Evolutionary conservation across 2,888 invertebrate genomes (phyloP).

Genomic region (Dynastes grantii): DNA sequence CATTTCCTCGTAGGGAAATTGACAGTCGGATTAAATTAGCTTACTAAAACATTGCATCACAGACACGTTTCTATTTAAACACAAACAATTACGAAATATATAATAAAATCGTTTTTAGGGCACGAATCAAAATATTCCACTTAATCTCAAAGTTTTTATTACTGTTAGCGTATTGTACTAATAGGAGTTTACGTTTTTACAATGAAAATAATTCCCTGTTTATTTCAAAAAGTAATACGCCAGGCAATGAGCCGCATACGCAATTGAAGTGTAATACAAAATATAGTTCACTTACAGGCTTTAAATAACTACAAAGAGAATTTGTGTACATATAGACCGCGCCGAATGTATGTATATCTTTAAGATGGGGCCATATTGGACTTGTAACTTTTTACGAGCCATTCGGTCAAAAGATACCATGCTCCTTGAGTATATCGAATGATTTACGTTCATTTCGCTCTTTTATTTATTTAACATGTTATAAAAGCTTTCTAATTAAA

Average conservation of each 20-base stretch:
- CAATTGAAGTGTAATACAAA: slow-evolving; percentile 13
- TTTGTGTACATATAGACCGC: not conserved
- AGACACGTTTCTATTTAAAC: too few species aligned
- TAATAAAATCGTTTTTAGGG: too few species aligned
- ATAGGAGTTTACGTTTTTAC: not conserved
- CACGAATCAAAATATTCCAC: too few species aligned
- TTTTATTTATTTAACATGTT: slow-evolving; percentile 4
- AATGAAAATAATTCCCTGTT: not conserved
- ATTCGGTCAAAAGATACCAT: slow-evolving; percentile 12
- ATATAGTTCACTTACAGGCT: slow-evolving; percentile 7
- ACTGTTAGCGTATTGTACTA: not conserved
- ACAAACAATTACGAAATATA: too few species aligned
- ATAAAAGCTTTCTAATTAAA: slow-evolving; percentile 8
- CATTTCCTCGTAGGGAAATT: too few species aligned
- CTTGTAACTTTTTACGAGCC: slow-evolving; percentile 42
- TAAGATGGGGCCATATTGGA: slow-evolving; percentile 42
- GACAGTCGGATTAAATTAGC: too few species aligned
- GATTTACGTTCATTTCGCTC: slow-evolving; percentile 24
- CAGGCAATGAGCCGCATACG: slow-evolving; percentile 3
- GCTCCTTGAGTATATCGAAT: slow-evolving; percentile 28
- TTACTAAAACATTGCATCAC: too few species aligned
- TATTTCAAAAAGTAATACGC: slow-evolving; percentile 12
- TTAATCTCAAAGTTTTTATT: slow-evolving; percentile 3
- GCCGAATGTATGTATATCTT: slow-evolving; percentile 6
- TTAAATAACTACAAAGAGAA: slow-evolving; percentile 42